phyloP scores from a whole-genome alignment of 2,113 vertebrate species.

The Xerus inauris region DNA sequence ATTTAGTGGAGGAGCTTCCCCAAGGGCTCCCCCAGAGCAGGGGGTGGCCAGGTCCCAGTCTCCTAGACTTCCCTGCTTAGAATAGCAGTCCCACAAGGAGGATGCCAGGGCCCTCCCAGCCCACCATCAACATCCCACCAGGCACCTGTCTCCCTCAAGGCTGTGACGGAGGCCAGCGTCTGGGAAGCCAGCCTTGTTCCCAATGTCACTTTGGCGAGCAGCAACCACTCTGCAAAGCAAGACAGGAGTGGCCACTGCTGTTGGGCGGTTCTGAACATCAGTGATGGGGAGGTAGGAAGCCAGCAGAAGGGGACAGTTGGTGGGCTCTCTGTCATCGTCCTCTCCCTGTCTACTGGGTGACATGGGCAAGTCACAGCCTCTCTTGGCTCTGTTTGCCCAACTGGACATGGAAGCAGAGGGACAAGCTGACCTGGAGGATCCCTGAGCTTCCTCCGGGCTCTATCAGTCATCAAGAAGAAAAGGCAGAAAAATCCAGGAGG shows the following conservation, averaged over 20 bases:
- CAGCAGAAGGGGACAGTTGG: rapidly evolving
- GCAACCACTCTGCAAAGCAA: neutral
- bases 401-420: neutral
- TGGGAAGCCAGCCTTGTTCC: neutral
- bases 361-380: neutral
- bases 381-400: neutral
- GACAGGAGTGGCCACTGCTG: rapidly evolving
- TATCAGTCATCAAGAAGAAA: neutral
- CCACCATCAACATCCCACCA: rapidly evolving
- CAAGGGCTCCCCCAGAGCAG: neutral
- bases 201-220: neutral
- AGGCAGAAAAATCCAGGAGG: neutral
- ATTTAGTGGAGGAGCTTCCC: neutral
- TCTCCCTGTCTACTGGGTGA: neutral
- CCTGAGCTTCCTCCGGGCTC: neutral
- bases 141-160: too few species aligned
- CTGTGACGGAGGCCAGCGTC: neutral
- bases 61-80: neutral
- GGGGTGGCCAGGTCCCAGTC: neutral
- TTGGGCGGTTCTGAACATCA: neutral
- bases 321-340: neutral
- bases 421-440: rapidly evolving
- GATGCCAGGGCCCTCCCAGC: neutral
- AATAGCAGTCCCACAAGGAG: neutral
- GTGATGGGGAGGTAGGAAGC: neutral